Conservation (phyloP, 2,888 invertebrate genomes). For the Lasiommata megera region DNA sequence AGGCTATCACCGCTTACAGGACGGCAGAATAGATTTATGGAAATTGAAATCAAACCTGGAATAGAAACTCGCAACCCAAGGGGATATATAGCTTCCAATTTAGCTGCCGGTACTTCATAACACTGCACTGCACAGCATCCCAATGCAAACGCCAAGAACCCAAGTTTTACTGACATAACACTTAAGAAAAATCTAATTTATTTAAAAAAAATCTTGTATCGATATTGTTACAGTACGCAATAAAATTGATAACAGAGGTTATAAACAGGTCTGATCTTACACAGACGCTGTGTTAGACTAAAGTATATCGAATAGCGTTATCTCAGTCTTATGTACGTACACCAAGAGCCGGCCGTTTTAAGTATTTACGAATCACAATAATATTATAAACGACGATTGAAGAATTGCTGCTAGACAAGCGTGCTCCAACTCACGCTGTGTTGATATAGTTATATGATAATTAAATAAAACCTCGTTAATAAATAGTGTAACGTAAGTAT, state of each 20-base stretch:
- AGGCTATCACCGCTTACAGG: too few relatives aligned
- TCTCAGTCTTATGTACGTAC: neutral
- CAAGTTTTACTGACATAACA: slow-evolving; percentile 9
- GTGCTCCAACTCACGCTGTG: too few relatives aligned
- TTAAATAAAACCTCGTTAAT: too few relatives aligned
- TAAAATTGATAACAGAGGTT: neutral
- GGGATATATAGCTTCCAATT: slow-evolving; percentile 81
- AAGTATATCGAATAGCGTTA: neutral
- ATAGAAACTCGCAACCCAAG: slow-evolving; percentile 83
- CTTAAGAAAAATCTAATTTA: neutral
- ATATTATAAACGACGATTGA: too few relatives aligned
- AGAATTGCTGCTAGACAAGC: too few relatives aligned
- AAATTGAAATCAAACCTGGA: slow-evolving; percentile 66
- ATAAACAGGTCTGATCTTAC: neutral
- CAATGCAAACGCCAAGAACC: slow-evolving; percentile 19
- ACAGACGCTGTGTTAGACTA: neutral
- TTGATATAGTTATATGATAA: too few relatives aligned
- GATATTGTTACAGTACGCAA: too few relatives aligned
- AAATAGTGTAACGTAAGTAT: too few relatives aligned
- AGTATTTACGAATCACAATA: neutral
- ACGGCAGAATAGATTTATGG: neutral
- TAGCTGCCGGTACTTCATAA: slow-evolving; percentile 73
- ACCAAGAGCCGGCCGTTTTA: neutral
- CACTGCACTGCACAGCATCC: slow-evolving; percentile 26
- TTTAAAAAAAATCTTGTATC: too few relatives aligned